phyloP scores from a whole-genome alignment of 2,888 invertebrate genomes.

The Chymomyza caudatula region DNA sequence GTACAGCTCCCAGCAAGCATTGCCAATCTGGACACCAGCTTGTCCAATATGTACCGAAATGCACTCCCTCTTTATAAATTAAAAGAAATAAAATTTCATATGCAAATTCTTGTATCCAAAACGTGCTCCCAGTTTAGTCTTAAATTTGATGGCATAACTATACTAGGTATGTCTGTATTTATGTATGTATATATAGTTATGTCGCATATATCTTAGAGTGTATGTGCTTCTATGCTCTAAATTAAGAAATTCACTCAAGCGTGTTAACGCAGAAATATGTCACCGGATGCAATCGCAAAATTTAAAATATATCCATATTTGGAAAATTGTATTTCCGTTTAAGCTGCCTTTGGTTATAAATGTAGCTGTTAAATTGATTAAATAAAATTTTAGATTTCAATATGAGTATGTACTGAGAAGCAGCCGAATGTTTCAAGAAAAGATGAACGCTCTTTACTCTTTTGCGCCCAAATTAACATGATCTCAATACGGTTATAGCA shows the following conservation, averaged over 20 bases:
- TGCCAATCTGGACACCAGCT: constrained; percentile 93
- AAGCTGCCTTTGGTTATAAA: background rate
- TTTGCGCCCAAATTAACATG: background rate
- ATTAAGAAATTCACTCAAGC: background rate
- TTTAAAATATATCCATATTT: background rate
- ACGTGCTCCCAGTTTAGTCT: background rate
- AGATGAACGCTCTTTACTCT: too few relatives aligned
- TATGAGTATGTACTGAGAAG: background rate
- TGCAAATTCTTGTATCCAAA: background rate
- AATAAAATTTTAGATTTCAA: background rate
- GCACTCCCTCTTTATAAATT: constrained; percentile 83
- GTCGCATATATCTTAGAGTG: background rate
- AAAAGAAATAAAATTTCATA: background rate
- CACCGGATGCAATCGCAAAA: background rate
- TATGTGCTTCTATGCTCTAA: background rate
- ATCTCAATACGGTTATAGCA: too few relatives aligned
- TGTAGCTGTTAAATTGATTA: background rate
- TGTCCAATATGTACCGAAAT: constrained; percentile 89
- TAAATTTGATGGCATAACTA: background rate
- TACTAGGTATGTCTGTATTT: background rate
- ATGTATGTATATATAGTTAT: background rate
- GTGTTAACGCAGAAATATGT: background rate
- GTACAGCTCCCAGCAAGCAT: constrained; percentile 93
- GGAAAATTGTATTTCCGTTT: background rate
- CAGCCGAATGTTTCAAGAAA: background rate